Percentiles rank a stretch among this genome's conserved stretches.
Conservation (phyloP, 2,888 invertebrate species). For the Lysandra bellargus region DNA sequence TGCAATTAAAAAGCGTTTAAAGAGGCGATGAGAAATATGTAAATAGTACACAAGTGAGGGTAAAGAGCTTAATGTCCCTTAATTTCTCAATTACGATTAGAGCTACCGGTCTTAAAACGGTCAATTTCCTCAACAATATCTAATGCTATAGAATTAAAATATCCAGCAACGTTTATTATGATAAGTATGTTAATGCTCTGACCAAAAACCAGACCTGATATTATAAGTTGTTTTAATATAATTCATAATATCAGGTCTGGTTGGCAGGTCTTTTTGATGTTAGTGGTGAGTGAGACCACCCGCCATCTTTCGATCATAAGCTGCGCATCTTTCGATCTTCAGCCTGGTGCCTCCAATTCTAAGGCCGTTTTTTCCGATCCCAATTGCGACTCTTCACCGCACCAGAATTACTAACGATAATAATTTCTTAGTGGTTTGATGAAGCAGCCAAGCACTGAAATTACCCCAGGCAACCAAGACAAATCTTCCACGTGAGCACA, state of each 20-base stretch:
- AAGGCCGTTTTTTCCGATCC: neutral
- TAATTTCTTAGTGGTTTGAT: too few species aligned
- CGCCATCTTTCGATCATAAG: neutral
- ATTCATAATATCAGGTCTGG: neutral
- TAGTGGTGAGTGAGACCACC: neutral
- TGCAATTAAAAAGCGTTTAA: constrained; percentile 26
- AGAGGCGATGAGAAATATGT: constrained; percentile 13
- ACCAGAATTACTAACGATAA: too few species aligned
- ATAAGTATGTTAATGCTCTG: neutral
- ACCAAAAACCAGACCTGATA: neutral
- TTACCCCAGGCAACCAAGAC: too few species aligned
- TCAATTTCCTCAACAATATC: neutral
- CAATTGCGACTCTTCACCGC: neutral
- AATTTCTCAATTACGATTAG: neutral
- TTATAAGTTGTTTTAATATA: neutral
- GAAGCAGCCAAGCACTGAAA: too few species aligned
- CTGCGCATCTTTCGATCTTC: neutral
- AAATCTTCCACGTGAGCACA: too few species aligned
- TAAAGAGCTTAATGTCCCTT: neutral
- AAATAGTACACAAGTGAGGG: constrained; percentile 8
- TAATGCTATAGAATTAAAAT: neutral
- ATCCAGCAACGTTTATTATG: neutral
- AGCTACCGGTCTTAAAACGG: neutral
- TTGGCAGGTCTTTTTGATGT: neutral
- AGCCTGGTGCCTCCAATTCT: neutral